Evolutionary conservation across 2,888 invertebrate species (phyloP), one percentile per base, ranked within the genome.

Genomic region (Hyppa rectilinea): DNA sequence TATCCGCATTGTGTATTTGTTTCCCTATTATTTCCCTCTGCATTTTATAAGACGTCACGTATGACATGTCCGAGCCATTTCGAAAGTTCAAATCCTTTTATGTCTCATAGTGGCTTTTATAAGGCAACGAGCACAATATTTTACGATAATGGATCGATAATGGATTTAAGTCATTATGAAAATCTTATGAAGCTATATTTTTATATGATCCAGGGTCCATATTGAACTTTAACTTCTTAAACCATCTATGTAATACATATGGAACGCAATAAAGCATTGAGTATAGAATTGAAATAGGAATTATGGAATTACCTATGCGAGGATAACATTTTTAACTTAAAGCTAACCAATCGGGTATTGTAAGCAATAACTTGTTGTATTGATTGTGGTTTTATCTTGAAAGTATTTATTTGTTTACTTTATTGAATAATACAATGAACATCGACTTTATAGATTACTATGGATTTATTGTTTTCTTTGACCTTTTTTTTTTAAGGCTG

Each of bases 21-120:
- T 59, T 63, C 47, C 47, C 20, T 36, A 63, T 64, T 75, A 14
- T 69, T 52, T 61, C n/a, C 34, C 55, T 62, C 59, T 26, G 61
- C 47, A 26, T 52, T 59, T 14, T 47, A 36, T 56, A 66, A 45
- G 36, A 66, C 40, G 26, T 56, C 80, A 80, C 80, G 76, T 80
- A 56, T 71, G 63, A 43, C 78, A 78, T 75, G 76, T 71, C 71
- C 71, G 38, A 76, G 71, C 71, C 56, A 61, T 78, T 79, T 75
- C 38, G 17, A 71, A 66, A 75, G 66, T 78, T 80, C 47, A 71
- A 75, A 78, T 52, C 63, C 76, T 71, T 71, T 78, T 71, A 75
- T 71, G 20, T 68, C 36, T 26, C 29, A 56, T 66, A 47, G 58
- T 23, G 29, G 49, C 52, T 65, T 64, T 53, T 40, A 70, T 49